Evolutionary conservation across 2,888 invertebrate genomes (phyloP).

Genomic region (Aethes cnicana): DNA sequence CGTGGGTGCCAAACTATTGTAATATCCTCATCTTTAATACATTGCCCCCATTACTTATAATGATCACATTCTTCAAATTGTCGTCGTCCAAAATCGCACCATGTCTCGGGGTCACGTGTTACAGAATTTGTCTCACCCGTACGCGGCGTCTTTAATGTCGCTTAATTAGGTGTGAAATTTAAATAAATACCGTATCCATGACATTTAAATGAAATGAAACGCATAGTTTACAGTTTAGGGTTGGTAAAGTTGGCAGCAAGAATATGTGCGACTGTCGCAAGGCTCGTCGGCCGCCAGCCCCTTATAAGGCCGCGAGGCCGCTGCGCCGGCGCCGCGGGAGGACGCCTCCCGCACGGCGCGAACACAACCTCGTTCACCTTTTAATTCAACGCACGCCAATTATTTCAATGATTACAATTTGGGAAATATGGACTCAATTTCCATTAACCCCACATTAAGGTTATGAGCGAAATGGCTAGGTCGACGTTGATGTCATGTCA

Average conservation of each 20-base stretch:
- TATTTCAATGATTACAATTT: constrained; percentile 21
- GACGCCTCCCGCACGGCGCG: constrained; percentile 44
- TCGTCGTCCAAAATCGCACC: no score
- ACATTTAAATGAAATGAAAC: constrained; percentile 33
- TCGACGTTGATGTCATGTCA: constrained; percentile 12
- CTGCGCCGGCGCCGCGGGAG: constrained; percentile 37
- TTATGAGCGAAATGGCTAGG: constrained; percentile 25
- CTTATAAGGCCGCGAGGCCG: constrained; percentile 74
- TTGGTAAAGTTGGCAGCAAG: constrained; percentile 63
- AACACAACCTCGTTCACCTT: constrained; percentile 48
- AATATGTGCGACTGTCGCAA: constrained; percentile 60
- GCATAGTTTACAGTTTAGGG: constrained; percentile 62
- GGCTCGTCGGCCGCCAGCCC: constrained; percentile 64
- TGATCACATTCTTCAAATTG: no score
- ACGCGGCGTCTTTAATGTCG: constrained; percentile 14
- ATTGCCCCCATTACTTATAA: no score
- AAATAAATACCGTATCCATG: constrained; percentile 25
- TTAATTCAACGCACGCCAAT: constrained; percentile 38
- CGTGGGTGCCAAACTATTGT: no score
- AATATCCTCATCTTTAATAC: no score
- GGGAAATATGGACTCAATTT: constrained; percentile 22
- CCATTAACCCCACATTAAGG: constrained; percentile 18
- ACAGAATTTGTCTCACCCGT: background rate
- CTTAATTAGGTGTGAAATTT: constrained; percentile 29
- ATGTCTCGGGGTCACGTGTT: no score